Evolutionary conservation across 2,113 vertebrate genomes (phyloP), one percentile per base, ranked within the genome.

Genomic region (Prochilodus magdalenae): DNA sequence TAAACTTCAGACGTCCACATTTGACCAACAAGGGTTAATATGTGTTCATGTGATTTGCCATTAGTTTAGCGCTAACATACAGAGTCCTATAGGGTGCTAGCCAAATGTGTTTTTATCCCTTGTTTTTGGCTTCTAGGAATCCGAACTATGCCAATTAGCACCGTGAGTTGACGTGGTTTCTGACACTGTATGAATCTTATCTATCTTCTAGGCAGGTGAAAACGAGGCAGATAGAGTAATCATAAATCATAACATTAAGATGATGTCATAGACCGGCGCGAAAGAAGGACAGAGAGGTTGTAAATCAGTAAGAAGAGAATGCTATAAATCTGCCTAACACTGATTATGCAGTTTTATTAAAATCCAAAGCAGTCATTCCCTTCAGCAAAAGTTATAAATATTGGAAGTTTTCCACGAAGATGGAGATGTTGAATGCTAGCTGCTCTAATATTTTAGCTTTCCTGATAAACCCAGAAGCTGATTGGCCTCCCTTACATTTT

Each of bases 201-300:
- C 36, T 36, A 36, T 36, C 79, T 74, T 49, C 60, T 69, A 69
- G 79, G 69, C 29, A 77, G 69, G 44, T 67, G 29, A 73, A 66
- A 72, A 29, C 24, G 18, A 72, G 29, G 26, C 36, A 22, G 26
- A 4, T 30, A 29, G n/a, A 33, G 59, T 59, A n/a, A 29, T 62
- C 67, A 47, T 30, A 72, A 72, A 80, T 72, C 53, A 49, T 62
- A 65, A 1, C 18, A 71, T 60, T 60, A n/a, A 49, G 57, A 62
- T 72, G 26, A 71, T 60, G 53, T 71, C 67, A 79, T 29, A 11
- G 36, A 22, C 55, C 0, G 3, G 5, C 29, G 20, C 12, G 7
- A 60, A 18, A 72, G 33, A 20, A 0, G 33, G n/a, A 59, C 27
- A 18, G n/a, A 26, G 24, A 36, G 29, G 18, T 59, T 59, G 49